phyloP scores from a whole-genome alignment of 64 coral and sea anemone genomes.

The Actinia equina region DNA sequence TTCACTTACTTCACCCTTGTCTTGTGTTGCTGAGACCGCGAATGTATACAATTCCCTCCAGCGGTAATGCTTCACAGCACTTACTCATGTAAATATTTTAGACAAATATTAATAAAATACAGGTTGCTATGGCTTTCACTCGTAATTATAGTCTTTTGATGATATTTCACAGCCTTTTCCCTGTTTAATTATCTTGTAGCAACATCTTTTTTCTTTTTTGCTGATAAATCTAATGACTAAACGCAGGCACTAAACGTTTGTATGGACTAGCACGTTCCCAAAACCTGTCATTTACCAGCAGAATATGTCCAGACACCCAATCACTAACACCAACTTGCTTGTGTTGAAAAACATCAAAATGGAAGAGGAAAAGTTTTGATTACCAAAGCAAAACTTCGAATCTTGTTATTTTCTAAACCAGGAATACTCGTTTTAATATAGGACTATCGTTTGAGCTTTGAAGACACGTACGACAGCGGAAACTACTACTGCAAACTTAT shows the following conservation, averaged over 20 bases:
- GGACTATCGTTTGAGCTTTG: neutral
- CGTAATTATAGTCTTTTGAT: neutral
- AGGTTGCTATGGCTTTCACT: neutral
- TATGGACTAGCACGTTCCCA: neutral
- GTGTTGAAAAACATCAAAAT: neutral
- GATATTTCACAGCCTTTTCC: neutral
- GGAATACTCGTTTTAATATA: neutral
- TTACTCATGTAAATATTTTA: conserved; percentile 14
- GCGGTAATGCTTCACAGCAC: conserved; percentile 10
- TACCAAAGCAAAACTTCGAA: neutral
- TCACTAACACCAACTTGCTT: neutral
- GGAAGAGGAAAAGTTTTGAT: neutral
- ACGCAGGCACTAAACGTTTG: neutral
- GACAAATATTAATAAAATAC: neutral
- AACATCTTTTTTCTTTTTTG: neutral
- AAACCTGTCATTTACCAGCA: neutral
- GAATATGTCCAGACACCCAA: neutral
- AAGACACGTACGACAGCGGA: neutral
- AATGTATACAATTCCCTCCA: conserved; percentile 19
- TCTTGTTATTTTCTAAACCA: neutral
- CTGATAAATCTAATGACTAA: neutral
- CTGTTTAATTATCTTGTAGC: neutral
- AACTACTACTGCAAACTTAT: neutral
- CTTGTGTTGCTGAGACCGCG: conserved; percentile 5
- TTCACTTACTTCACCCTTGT: neutral